Base-by-base conservation (phyloP, 2,113 vertebrate species). In the Probosciger aterrimus region DNA sequence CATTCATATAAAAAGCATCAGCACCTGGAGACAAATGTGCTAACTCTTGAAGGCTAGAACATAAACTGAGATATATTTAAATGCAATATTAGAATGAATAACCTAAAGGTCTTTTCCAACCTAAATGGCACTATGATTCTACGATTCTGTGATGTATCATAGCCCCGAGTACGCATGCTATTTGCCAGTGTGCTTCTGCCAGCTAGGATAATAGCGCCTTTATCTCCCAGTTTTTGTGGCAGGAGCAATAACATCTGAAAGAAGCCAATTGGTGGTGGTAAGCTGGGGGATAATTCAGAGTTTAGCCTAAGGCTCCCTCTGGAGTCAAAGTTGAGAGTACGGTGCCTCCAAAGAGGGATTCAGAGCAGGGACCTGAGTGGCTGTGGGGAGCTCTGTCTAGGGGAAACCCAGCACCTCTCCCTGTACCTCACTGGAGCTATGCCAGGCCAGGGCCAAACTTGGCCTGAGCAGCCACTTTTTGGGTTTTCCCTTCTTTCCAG, bases 241-340 rank as follows among this genome's bases (percentile, higher is more conserved):
- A 59, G 64, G 37, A 94, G 60, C 55, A 86, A 0, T n/a, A 83
- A 43, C 13, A 59, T 37, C 53, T 83, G 68, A 75, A 88, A 86
- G 37, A 49, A 88, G 53, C 11, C 76, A 90, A 35, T 19, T 83
- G 41, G 52, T 83, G 59, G 55, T 74, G 68, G n/a, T 13, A 77
- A 83, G 0, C 71, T 52, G 71, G 59, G 92, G 68, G 37, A 63
- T 86, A 90, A 86, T 46, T 81, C 73, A 90, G 75, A 79, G 35
- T 67, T 93, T 74, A 92, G 88, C 80, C 80, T 90, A 46, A 96
- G 60, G 94, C 92, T 97, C 94, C 83, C 92, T 90, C 92, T 95
- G 95, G 86, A 97, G 82, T 96, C 68, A 74, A 86, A 88, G 82
- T 27, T 82, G 78, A n/a, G 59, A 64, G 86, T 67, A 13, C 1